Evolutionary conservation across 2,113 vertebrate genomes (phyloP).

Genomic region (Apus apus): DNA sequence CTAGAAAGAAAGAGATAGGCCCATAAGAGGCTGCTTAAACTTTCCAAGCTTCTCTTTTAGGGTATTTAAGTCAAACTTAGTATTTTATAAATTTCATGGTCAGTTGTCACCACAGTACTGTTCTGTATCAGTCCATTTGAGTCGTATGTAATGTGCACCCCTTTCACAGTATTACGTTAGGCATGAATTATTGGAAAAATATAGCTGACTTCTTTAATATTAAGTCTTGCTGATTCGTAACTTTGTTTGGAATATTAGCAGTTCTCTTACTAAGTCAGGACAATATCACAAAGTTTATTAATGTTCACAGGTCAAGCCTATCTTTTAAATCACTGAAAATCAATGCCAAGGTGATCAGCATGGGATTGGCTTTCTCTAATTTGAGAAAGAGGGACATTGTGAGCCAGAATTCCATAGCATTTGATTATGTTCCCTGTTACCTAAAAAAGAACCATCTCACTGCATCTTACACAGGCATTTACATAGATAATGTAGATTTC

Average conservation of each 20-base stretch:
- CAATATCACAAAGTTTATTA: conserved; percentile 27
- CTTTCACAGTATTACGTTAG: background rate
- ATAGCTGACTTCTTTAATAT: conserved; percentile 1
- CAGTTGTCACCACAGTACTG: background rate
- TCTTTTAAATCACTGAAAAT: conserved; percentile 49
- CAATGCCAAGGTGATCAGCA: conserved; percentile 5
- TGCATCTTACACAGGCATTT: conserved; percentile 35
- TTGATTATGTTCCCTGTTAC: conserved; percentile 42
- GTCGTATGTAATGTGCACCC: background rate
- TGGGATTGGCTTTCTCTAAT: conserved; percentile 5
- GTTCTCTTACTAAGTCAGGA: conserved; percentile 6
- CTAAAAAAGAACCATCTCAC: conserved; percentile 35
- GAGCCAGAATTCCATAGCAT: conserved; percentile 5
- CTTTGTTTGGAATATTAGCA: conserved; percentile 24
- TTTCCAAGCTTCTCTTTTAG: background rate
- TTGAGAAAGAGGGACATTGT: conserved; percentile 27
- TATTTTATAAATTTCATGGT: background rate
- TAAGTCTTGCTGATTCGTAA: conserved; percentile 55
- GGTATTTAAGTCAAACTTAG: background rate
- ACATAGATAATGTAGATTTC: conserved; percentile 42
- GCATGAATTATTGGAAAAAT: conserved; percentile 8
- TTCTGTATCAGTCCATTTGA: background rate
- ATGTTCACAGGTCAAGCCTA: conserved; percentile 8
- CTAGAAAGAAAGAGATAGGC: background rate
- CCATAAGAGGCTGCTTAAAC: background rate